Evolutionary conservation across 2,888 invertebrate species (phyloP), one percentile per base, ranked within the genome.

Genomic region (Tuberolachnus salignus): DNA sequence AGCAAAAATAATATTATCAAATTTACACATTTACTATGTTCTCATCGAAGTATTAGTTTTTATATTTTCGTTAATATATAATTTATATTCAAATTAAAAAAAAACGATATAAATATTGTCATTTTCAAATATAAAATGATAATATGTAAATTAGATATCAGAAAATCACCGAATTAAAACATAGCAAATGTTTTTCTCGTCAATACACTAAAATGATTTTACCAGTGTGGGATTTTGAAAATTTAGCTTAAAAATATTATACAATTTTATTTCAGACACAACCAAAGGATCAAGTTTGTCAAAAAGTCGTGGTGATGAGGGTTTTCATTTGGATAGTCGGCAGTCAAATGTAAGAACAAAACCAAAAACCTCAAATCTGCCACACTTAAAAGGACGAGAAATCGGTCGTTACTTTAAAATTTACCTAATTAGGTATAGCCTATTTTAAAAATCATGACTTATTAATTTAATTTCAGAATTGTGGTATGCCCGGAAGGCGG

Each of bases 341-440:
- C 57, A 66, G 26, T 69, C 78, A 67, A 67, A 57, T 11, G 1
- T 23, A 67, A 23, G 59, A 49, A 3, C 3, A 34, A 42, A 49
- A 23, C 44, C 23, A 42, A 44, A 74, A 69, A 11, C 16, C 53
- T 21, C 49, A n/a, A 34, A 51, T 49, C 78, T 59, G 21, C n/a
- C 78, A 13, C 78, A 78, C 8, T 69, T 78, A 14, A 78, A 78
- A 78, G 78, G 78, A 69, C 49, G 69, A 69, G 78, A 78, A 3
- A 69, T 78, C 16, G 78, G 78, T 78, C 66, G 9, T 44, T 44
- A 23, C 16, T 42, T n/a, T 53, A n/a, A 8, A 70, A 0, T 26
- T 23, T 16, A 49, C 8, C 6, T 74, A 53, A 13, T 14, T 44
- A 53, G 14, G 23, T 23, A 6, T 46, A 14, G 14, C 14, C 49